A percentile compares a stretch with the other conserved stretches of the same genome.
Conservation (phyloP, 2,888 invertebrate genomes). For the Vesta saturnalis region DNA sequence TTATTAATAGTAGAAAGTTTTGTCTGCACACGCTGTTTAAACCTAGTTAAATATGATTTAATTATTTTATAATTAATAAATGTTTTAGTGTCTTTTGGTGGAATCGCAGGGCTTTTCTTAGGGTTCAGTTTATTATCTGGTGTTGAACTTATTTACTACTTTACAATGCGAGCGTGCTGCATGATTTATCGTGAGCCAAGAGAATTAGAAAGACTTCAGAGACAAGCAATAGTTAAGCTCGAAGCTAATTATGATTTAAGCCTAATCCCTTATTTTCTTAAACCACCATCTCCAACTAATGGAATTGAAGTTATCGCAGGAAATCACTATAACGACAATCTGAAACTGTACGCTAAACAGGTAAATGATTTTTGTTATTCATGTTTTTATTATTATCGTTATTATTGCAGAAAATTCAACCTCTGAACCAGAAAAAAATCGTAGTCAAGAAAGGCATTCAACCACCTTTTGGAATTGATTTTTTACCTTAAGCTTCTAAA, state of each 20-base stretch:
- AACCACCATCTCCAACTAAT: slow-evolving; percentile 47
- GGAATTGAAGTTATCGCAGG: slow-evolving; percentile 50
- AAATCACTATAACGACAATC: slow-evolving; percentile 20
- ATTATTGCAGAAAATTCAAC: slow-evolving; percentile 44
- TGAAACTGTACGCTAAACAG: slow-evolving; percentile 10
- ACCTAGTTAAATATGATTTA: not conserved
- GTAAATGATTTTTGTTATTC: not conserved
- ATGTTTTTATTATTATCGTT: slow-evolving; percentile 14
- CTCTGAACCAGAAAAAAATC: slow-evolving; percentile 17
- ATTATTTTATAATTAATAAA: not conserved
- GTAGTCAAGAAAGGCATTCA: slow-evolving; percentile 27
- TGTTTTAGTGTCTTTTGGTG: slow-evolving; percentile 71
- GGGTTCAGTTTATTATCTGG: slow-evolving; percentile 82
- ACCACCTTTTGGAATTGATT: slow-evolving; percentile 53
- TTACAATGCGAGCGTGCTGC: slow-evolving; percentile 76
- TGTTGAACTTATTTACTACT: slow-evolving; percentile 81
- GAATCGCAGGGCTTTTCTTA: slow-evolving; percentile 73
- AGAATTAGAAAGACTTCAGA: slow-evolving; percentile 63
- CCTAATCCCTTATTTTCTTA: slow-evolving; percentile 57
- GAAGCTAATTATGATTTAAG: slow-evolving; percentile 57
- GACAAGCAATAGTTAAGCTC: slow-evolving; percentile 55
- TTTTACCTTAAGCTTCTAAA: slow-evolving; percentile 36
- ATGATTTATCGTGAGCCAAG: slow-evolving; percentile 66
- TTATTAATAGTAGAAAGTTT: not conserved
- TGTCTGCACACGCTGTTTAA: not conserved